Conservation (phyloP, 2,888 invertebrate species). For the Acronicta psi region DNA sequence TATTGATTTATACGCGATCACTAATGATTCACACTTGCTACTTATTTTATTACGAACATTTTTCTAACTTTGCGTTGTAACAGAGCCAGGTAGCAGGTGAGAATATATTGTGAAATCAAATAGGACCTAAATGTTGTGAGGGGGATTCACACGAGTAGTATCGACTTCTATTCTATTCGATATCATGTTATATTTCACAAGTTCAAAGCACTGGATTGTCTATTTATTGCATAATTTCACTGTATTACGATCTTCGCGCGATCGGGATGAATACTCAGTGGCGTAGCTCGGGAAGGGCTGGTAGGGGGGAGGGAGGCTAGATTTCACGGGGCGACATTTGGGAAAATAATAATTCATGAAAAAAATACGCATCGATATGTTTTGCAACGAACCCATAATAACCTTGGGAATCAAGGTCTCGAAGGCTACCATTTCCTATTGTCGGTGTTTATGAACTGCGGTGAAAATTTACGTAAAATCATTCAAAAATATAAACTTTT, state of each 20-base stretch:
- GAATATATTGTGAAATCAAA: conserved; percentile 38
- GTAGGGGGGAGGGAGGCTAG: no score
- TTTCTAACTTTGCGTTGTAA: conserved; percentile 13
- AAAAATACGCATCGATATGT: no score
- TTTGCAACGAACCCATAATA: no score
- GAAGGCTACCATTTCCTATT: no score
- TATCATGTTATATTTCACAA: conserved; percentile 46
- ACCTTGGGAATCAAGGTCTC: no score
- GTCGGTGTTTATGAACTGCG: no score
- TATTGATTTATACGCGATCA: conserved; percentile 33
- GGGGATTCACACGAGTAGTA: conserved; percentile 11
- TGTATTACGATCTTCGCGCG: conserved; percentile 25
- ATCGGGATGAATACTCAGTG: conserved; percentile 10
- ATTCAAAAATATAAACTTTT: no score
- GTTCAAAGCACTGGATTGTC: conserved; percentile 38
- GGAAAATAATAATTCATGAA: no score
- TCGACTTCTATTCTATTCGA: conserved; percentile 26
- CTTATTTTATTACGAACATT: conserved; percentile 21
- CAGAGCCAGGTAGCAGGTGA: conserved; percentile 34
- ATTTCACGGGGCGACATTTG: no score
- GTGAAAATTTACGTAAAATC: no score
- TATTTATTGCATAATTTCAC: conserved; percentile 36
- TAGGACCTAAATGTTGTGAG: conserved; percentile 18
- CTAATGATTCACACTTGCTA: conserved; percentile 43
- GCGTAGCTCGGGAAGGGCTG: no score